Evolutionary conservation across 2,113 vertebrate genomes (phyloP).

Genomic region (Prunella himalayana): DNA sequence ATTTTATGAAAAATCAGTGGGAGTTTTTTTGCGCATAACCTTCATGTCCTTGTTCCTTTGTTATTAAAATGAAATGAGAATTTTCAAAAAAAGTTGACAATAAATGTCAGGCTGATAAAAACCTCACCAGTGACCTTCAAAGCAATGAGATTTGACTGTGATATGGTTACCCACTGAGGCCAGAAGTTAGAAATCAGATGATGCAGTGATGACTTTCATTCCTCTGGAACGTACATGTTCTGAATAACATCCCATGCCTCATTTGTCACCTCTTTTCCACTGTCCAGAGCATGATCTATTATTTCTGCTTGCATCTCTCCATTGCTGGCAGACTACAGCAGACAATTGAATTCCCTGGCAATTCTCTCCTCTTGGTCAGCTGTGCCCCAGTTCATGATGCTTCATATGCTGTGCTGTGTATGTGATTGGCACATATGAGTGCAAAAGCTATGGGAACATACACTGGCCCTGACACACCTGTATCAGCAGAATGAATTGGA

Average conservation of each 20-base stretch:
- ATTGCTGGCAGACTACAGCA: not conserved
- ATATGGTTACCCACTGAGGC: not conserved
- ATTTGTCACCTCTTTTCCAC: not conserved
- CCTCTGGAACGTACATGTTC: not conserved
- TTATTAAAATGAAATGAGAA: slow-evolving; percentile 11
- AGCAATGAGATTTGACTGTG: not conserved
- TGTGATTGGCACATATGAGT: not conserved
- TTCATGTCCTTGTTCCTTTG: not conserved
- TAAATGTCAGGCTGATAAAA: slow-evolving; percentile 39
- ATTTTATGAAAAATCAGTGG: not conserved
- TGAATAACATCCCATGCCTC: not conserved
- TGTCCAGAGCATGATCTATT: not conserved
- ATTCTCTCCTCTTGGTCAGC: not conserved
- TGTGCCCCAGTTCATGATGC: not conserved
- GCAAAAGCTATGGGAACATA: not conserved
- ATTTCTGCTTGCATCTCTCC: not conserved
- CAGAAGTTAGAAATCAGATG: not conserved
- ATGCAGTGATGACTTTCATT: not conserved
- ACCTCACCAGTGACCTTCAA: slow-evolving; percentile 8
- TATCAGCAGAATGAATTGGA: not conserved
- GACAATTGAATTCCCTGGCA: not conserved
- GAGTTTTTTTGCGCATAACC: not conserved
- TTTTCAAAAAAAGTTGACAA: not conserved
- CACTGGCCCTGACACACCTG: not conserved
- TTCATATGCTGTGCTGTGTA: not conserved